A percentile compares a stretch with the other conserved stretches of the same genome.
Evolutionary conservation across 2,113 vertebrate genomes (phyloP).

Genomic region (Polypterus senegalus): DNA sequence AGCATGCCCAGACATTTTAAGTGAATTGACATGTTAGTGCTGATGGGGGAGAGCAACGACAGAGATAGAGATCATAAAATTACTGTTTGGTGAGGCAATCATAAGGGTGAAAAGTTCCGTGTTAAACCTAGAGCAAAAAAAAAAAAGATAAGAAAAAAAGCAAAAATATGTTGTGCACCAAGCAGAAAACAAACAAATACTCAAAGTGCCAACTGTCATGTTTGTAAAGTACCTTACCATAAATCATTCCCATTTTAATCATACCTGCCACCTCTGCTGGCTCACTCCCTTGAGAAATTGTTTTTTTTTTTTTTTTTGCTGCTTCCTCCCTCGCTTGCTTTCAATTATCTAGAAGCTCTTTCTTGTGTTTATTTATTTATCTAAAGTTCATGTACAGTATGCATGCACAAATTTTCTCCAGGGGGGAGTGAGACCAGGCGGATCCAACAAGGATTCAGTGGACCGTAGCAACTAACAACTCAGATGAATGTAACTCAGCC

Average conservation of each 20-base stretch:
- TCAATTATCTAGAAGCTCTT: conserved; percentile 92
- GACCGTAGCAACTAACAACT: conserved; percentile 64
- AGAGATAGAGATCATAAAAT: conserved; percentile 53
- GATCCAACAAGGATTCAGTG: conserved; percentile 52
- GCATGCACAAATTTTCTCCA: conserved; percentile 70
- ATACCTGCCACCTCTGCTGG: conserved; percentile 68
- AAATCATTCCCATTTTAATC: conserved; percentile 90
- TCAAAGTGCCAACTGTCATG: conserved; percentile 46
- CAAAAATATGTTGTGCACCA: conserved; percentile 48
- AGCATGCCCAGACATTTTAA: conserved; percentile 71
- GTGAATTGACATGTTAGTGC: conserved; percentile 73
- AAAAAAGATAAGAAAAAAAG: conserved; percentile 17
- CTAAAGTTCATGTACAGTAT: conserved; percentile 78
- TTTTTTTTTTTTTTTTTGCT: conserved; percentile 48
- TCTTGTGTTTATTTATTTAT: conserved; percentile 83
- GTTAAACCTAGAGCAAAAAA: conserved; percentile 41
- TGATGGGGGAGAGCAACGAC: conserved; percentile 60
- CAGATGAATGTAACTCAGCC: conserved; percentile 49
- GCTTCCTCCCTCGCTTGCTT: conserved; percentile 59
- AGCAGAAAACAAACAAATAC: conserved; percentile 52
- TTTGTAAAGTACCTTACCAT: conserved; percentile 71
- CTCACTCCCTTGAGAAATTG: conserved; percentile 58
- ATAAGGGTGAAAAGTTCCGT: conserved; percentile 55
- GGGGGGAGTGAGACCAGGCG: conserved; percentile 44
- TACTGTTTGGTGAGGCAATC: conserved; percentile 67